Evolutionary conservation across 2,888 invertebrate genomes (phyloP).

Genomic region (Drosophila paucipuncta): DNA sequence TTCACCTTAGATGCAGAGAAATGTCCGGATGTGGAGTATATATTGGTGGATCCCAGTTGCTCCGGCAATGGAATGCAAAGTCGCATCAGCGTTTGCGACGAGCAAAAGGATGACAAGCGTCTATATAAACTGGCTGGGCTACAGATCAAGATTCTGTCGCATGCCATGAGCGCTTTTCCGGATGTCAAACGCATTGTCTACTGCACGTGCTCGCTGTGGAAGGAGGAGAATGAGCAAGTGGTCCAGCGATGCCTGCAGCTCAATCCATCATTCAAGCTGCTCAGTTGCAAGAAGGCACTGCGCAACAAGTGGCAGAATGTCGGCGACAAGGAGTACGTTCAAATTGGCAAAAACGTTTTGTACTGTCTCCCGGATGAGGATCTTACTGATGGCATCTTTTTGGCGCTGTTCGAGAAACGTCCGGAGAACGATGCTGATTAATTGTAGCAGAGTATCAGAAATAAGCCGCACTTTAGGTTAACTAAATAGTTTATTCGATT

Average conservation of each 20-base stretch:
- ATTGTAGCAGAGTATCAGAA: neutral
- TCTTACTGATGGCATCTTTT: slow-evolving; percentile 96
- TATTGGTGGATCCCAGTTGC: slow-evolving; percentile 98
- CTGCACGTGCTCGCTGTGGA: slow-evolving; percentile 96
- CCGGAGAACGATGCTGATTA: slow-evolving; percentile 35
- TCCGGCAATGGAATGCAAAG: slow-evolving; percentile 94
- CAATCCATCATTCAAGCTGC: slow-evolving; percentile 87
- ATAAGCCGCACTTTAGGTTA: neutral
- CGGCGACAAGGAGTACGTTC: slow-evolving; percentile 88
- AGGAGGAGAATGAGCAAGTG: slow-evolving; percentile 98
- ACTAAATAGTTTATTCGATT: slow-evolving; percentile 55
- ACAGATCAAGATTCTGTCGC: slow-evolving; percentile 93
- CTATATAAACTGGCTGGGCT: slow-evolving; percentile 90
- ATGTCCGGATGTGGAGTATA: slow-evolving; percentile 90
- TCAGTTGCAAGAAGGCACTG: slow-evolving; percentile 87
- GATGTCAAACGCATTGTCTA: slow-evolving; percentile 94
- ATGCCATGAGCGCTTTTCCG: slow-evolving; percentile 94
- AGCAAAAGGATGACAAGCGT: slow-evolving; percentile 86
- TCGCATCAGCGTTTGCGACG: slow-evolving; percentile 86
- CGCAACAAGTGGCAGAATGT: slow-evolving; percentile 89
- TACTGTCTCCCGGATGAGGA: slow-evolving; percentile 92
- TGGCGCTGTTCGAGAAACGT: slow-evolving; percentile 93
- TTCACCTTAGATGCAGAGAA: slow-evolving; percentile 61
- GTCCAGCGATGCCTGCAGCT: slow-evolving; percentile 80
- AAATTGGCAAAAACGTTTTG: slow-evolving; percentile 91